phyloP scores from a whole-genome alignment of 23 tunicate species.

The Corella eumyota region DNA sequence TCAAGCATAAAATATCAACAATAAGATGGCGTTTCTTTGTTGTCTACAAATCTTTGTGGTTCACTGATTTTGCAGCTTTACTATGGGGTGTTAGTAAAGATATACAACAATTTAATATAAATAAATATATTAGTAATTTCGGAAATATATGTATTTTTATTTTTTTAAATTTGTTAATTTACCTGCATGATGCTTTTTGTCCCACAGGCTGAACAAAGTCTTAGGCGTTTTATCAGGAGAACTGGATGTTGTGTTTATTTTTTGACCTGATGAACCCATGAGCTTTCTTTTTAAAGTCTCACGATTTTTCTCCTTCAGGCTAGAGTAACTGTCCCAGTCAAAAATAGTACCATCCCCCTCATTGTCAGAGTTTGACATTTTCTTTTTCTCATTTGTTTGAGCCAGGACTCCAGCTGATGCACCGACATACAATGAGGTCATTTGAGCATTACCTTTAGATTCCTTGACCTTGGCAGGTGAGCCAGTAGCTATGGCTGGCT shows the following conservation, averaged over 20 bases:
- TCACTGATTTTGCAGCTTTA: no score
- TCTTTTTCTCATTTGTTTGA: background rate
- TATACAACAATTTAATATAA: no score
- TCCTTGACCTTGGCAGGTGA: background rate
- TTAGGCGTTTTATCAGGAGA: slow-evolving; percentile 2
- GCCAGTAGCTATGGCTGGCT: background rate
- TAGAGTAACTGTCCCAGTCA: slow-evolving; percentile 8
- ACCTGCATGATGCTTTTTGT: slow-evolving; percentile 59
- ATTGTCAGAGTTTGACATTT: slow-evolving; percentile 32
- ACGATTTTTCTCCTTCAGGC: slow-evolving; percentile 13
- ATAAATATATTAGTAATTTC: no score
- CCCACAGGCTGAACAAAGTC: slow-evolving; percentile 13
- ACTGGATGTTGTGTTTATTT: background rate
- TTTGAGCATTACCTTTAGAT: slow-evolving; percentile 4
- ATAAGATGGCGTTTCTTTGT: no score
- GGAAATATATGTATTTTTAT: no score
- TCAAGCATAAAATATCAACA: no score
- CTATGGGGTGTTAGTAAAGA: no score
- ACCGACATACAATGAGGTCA: slow-evolving; percentile 64
- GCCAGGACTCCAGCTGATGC: slow-evolving; percentile 38
- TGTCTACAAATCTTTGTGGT: no score
- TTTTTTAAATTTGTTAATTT: no score
- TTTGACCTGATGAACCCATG: slow-evolving; percentile 30
- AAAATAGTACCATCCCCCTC: no score
- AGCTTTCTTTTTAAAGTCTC: slow-evolving; percentile 10